Evolutionary conservation across 1,140 invertebrate species (phyloP).

Genomic region (Polypedilum vanderplanki): DNA sequence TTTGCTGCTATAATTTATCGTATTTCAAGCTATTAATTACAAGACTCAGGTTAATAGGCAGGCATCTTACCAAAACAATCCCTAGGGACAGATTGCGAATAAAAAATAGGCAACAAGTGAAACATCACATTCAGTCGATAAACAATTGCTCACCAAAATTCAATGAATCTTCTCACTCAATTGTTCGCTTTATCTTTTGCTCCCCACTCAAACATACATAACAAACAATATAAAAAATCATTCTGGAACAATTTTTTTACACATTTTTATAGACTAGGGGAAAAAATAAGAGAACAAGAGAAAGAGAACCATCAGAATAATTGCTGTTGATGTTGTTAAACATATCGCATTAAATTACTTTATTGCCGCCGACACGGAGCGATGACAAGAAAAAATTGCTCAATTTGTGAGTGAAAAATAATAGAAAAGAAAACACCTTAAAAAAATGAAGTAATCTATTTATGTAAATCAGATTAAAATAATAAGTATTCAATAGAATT

Average conservation of each 20-base stretch:
- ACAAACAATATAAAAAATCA: constrained; percentile 16
- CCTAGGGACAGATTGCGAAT: neutral
- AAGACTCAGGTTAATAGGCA: neutral
- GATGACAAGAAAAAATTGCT: too few relatives aligned
- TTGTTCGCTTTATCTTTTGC: neutral
- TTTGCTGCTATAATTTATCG: neutral
- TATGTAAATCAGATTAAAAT: too few relatives aligned
- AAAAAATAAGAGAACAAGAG: neutral
- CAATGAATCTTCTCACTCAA: constrained; percentile 4
- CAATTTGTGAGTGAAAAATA: too few relatives aligned
- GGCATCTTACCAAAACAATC: neutral
- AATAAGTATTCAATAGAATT: too few relatives aligned
- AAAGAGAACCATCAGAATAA: constrained; percentile 14
- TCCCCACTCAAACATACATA: neutral
- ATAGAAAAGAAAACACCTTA: too few relatives aligned
- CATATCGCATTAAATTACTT: constrained; percentile 27
- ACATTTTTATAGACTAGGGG: neutral
- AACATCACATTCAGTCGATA: neutral
- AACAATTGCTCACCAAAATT: neutral
- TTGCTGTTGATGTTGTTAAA: constrained; percentile 29
- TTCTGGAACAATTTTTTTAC: neutral
- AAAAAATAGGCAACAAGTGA: constrained; percentile 18
- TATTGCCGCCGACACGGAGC: neutral
- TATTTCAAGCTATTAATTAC: neutral
- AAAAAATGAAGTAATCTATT: too few relatives aligned